Evolutionary conservation across 2,888 invertebrate species (phyloP), one percentile per base, ranked within the genome.

Genomic region (Neria commutata): DNA sequence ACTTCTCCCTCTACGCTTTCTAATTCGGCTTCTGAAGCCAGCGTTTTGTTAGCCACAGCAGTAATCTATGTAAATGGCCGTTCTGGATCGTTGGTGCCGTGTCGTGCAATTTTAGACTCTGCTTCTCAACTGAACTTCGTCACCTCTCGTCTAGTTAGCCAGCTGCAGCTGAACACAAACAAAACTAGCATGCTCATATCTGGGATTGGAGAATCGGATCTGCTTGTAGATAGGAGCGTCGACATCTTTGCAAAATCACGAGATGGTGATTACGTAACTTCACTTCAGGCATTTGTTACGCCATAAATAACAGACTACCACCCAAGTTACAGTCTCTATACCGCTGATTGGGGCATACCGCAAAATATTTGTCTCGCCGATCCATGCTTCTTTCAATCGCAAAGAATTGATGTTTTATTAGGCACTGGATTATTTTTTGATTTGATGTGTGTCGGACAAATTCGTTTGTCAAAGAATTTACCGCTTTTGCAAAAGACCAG

Each of bases 341-440:
- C 10, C 17, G 51, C 49, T 4, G 21, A 23, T 14, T 61, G 52
- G 61, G 45, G 37, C 11, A 61, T 61, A 42, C 58, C 54, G n/a
- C 37, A 45, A 17, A 58, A 58, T 10, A 46, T 14, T 29, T 48
- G 8, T 3, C 50, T 61, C 2, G 53, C 61, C 19, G 61, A 54
- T 34, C 57, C 54, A 21, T 46, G 37, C 1, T 58, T 57, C 19
- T 52, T 45, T 47, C 17, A 8, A 14, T 54, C 57, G 29, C 40
- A 37, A 19, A 1, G 19, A 14, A n/a, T 54, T 26, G 51, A 61
- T 11, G 25, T 42, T 14, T 25, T 51, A 23, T 14, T 58, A 4
- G 33, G 33, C 10, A 14, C 8, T 10, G 14, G 33, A 48, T 47
- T 4, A 50, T 60, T 56, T 34, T 54, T 53, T 49, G 48, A 56